Evolutionary conservation across 2,888 invertebrate species (phyloP).

Genomic region (Nephrotoma appendiculata): DNA sequence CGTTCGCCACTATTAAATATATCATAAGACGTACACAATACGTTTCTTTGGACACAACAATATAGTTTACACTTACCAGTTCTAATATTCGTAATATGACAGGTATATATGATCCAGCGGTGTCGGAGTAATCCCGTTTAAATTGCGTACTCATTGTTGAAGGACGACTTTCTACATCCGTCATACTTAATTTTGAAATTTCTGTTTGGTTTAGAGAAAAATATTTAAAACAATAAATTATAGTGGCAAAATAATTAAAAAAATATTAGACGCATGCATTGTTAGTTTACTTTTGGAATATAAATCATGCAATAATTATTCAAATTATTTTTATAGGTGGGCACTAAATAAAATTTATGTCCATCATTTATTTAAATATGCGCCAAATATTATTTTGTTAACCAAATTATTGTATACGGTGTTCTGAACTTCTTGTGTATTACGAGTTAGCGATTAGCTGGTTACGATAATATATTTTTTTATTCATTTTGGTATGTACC

Average conservation of each 20-base stretch:
- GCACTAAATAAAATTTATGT: too few species aligned
- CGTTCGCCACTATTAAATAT: neutral
- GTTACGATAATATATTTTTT: neutral
- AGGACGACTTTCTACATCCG: slow-evolving; percentile 6
- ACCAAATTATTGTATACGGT: neutral
- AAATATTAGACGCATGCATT: neutral
- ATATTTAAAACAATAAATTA: neutral
- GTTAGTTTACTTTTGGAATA: neutral
- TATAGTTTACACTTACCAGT: slow-evolving; percentile 6
- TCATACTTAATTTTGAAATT: slow-evolving; percentile 9
- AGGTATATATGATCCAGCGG: slow-evolving; percentile 6
- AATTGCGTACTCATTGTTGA: slow-evolving; percentile 5
- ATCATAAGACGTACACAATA: neutral
- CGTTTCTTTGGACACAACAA: too few species aligned
- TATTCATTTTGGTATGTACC: neutral
- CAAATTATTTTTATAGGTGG: too few species aligned
- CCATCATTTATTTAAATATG: too few species aligned
- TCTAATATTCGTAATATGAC: slow-evolving; percentile 6
- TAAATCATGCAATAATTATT: neutral
- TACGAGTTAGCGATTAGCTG: neutral
- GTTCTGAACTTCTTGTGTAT: neutral
- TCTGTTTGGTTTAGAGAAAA: slow-evolving; percentile 1
- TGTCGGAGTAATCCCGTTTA: neutral
- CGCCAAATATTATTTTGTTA: too few species aligned
- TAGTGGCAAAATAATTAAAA: neutral